A percentile compares a stretch with the other conserved stretches of the same genome.
phyloP scores from a whole-genome alignment of 1,140 invertebrate species.

The Mactra quadrangularis region DNA sequence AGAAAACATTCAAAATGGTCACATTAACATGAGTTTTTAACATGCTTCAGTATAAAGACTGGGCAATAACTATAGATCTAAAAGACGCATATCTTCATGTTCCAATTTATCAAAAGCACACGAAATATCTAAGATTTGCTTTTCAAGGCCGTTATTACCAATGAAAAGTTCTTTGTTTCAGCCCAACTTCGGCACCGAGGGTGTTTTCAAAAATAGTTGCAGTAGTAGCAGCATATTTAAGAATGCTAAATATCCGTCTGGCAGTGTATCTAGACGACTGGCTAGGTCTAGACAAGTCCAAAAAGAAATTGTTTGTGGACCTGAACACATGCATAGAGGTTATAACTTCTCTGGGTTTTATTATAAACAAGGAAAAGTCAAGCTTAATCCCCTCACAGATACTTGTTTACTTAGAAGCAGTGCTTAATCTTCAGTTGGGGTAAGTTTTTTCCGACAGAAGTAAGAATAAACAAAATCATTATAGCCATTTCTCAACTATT shows the following conservation, averaged over 20 bases:
- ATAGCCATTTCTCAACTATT: background rate
- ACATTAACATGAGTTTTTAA: conserved; percentile 60
- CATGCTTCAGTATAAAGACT: conserved; percentile 59
- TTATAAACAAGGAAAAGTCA: conserved; percentile 32
- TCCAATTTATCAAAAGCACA: conserved; percentile 50
- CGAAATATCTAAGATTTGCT: conserved; percentile 58
- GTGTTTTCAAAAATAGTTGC: conserved; percentile 39
- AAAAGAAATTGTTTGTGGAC: background rate
- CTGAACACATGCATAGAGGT: background rate
- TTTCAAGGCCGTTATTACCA: conserved; percentile 34
- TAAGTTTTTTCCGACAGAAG: conserved; percentile 2
- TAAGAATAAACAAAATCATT: background rate
- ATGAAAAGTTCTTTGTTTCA: conserved; percentile 52
- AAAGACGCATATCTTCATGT: conserved; percentile 66
- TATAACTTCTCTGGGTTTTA: background rate
- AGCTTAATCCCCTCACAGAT: background rate
- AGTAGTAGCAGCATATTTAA: conserved; percentile 27
- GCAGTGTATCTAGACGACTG: conserved; percentile 49
- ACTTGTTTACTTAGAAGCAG: conserved; percentile 22
- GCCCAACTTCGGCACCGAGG: conserved; percentile 41
- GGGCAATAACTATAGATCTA: conserved; percentile 58
- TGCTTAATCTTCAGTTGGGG: conserved; percentile 1
- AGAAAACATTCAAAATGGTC: conserved; percentile 65
- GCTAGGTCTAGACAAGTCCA: background rate
- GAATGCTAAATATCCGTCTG: conserved; percentile 9